Evolutionary conservation across 2,797 vertebrate species (phyloP).

Genomic region (Poecilia velifera): DNA sequence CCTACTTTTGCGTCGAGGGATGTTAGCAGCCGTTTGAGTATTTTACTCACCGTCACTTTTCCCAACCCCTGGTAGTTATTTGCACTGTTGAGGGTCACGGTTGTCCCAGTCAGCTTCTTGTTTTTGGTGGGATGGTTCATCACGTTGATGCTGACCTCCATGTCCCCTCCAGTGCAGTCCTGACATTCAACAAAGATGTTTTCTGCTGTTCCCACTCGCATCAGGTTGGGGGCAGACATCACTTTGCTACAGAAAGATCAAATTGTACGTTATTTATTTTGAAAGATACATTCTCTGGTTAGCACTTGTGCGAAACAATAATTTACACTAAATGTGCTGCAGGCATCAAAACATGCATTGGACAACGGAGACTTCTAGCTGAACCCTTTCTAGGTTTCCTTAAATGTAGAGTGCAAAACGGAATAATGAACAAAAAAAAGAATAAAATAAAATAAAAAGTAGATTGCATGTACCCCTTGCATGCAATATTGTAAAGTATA

Average conservation of each 20-base stretch:
- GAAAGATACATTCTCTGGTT: background rate
- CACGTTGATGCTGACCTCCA: constrained; percentile 29
- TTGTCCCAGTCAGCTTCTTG: accelerated
- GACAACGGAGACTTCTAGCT: background rate
- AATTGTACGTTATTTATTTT: background rate
- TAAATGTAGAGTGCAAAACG: background rate
- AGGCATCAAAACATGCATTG: background rate
- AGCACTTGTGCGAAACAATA: background rate
- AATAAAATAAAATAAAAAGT: background rate
- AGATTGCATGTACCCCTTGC: background rate
- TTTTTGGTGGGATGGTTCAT: constrained; percentile 56
- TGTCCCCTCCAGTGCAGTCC: constrained; percentile 23
- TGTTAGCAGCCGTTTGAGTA: background rate
- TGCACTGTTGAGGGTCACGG: constrained; percentile 19
- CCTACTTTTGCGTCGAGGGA: background rate
- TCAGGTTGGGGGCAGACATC: constrained; percentile 73
- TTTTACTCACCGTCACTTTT: constrained; percentile 56
- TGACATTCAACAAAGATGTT: constrained; percentile 79
- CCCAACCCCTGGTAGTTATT: constrained; percentile 46
- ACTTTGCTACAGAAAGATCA: constrained; percentile 54
- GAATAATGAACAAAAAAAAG: background rate
- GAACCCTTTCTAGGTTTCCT: background rate
- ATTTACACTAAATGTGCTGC: background rate
- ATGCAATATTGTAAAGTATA: background rate
- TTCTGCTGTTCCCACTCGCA: constrained; percentile 72